Percentiles rank a stretch among this genome's conserved stretches.
Evolutionary conservation across 2,888 invertebrate genomes (phyloP).

Genomic region (Neoitamus cyanurus): DNA sequence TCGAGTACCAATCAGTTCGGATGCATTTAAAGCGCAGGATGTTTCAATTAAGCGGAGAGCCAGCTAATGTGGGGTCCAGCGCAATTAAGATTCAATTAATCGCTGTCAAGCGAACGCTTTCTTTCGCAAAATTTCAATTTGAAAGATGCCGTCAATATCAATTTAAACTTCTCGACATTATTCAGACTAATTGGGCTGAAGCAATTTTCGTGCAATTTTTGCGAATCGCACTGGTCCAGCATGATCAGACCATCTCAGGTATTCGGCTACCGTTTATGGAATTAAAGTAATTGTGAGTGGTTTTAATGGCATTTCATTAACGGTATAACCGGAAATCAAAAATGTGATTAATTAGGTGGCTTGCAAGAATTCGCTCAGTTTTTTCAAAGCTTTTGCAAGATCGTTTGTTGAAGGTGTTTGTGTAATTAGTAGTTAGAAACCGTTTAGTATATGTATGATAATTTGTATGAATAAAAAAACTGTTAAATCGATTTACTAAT

Average conservation of each 20-base stretch:
- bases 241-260: not conserved
- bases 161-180: constrained; percentile 2
- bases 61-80: not conserved
- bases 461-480: too few species aligned
- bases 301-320: not conserved
- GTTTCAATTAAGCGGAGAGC: constrained; percentile 3
- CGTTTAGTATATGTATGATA: too few species aligned
- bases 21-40: constrained; percentile 3
- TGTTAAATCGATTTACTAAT: too few species aligned
- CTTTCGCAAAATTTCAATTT: constrained; percentile 25
- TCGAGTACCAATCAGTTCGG: not conserved
- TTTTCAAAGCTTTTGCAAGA: not conserved
- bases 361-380: not conserved
- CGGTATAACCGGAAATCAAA: not conserved
- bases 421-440: too few species aligned
- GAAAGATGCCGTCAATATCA: constrained; percentile 35
- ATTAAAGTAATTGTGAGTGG: not conserved
- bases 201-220: constrained; percentile 30
- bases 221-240: not conserved
- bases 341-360: not conserved
- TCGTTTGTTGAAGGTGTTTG: too few species aligned
- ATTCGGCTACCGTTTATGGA: constrained; percentile 5
- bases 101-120: constrained; percentile 19
- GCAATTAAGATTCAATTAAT: constrained; percentile 32
- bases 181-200: constrained; percentile 4